Base-by-base conservation (phyloP, 2,113 vertebrate species). In the Trichechus manatus region DNA sequence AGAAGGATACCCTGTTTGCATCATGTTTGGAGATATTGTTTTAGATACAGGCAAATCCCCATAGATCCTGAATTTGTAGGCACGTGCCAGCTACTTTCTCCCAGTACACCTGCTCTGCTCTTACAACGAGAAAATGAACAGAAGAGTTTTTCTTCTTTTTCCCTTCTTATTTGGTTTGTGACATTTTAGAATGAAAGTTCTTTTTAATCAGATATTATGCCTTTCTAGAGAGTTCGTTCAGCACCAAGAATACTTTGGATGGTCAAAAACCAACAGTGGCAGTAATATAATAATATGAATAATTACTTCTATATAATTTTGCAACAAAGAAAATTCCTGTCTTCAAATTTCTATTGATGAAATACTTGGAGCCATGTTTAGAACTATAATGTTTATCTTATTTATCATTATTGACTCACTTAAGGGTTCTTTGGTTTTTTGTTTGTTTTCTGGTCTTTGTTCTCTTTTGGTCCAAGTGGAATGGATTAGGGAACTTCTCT, bases 401-500 rank as follows among this genome's bases (percentile, higher is more conserved):
- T 44, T 29, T 25, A 72, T 25, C 17, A 39, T 95, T 94, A 87
- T 89, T 68, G 90, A 88, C 13, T 78, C 68, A 39, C 44, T 39
- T n/a, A 56, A 53, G 20, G 33, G 47, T 47, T 47, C 23, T 50
- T 47, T 64, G 2, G 39, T 39, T 85, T 61, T 20, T n/a, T n/a
- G 53, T 56, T 85, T 39, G 4, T n/a, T 91, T 93, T 82, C 74
- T 96, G 94, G 63, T 93, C 68, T 88, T 94, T 79, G 77, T 53
- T 82, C 78, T 96, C 68, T 96, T 91, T 87, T 93, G 93, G 93
- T 36, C 61, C 68, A 59, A 83, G 47, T 94, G 66, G 82, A 75
- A 96, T 93, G 84, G 87, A 95, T 89, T 97, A 94, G 63, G 75
- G 94, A 93, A 96, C 61, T 75, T 94, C 70, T 98, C 66, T 89